Conservation (phyloP, 2,797 vertebrate species). For the Carcharodon carcharias region DNA sequence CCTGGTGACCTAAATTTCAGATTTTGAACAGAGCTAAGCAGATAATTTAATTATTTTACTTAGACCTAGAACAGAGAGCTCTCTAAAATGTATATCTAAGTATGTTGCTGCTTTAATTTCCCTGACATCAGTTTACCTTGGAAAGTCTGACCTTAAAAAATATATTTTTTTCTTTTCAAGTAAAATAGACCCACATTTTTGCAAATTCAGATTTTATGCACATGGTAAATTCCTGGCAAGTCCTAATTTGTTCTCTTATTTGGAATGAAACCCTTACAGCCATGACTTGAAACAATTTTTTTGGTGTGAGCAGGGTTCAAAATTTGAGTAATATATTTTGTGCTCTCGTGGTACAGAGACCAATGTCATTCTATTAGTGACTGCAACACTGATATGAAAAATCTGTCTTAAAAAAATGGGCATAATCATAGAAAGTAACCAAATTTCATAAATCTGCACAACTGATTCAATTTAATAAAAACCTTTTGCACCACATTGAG, state of each 20-base stretch:
- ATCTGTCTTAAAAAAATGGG: neutral
- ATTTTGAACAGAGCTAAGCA: neutral
- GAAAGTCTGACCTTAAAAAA: neutral
- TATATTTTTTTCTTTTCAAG: neutral
- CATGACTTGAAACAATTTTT: neutral
- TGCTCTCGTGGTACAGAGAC: neutral
- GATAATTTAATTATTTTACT: neutral
- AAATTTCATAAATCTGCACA: neutral
- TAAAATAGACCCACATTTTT: neutral
- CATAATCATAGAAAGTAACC: neutral
- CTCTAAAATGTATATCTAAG: neutral
- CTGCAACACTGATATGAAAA: neutral
- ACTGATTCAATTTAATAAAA: neutral
- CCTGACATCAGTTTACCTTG: neutral
- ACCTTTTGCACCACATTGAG: neutral
- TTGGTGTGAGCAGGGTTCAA: neutral
- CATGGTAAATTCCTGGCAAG: neutral
- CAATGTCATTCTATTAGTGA: neutral
- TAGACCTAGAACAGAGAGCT: neutral
- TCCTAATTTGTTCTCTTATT: neutral
- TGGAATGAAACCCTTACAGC: no score
- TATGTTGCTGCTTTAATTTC: neutral
- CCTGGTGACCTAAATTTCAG: neutral
- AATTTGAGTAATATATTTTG: neutral
- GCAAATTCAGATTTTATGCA: neutral